Base-by-base conservation (phyloP, 92 coral and sea anemone genomes). In the Isaurus tuberculatus region DNA sequence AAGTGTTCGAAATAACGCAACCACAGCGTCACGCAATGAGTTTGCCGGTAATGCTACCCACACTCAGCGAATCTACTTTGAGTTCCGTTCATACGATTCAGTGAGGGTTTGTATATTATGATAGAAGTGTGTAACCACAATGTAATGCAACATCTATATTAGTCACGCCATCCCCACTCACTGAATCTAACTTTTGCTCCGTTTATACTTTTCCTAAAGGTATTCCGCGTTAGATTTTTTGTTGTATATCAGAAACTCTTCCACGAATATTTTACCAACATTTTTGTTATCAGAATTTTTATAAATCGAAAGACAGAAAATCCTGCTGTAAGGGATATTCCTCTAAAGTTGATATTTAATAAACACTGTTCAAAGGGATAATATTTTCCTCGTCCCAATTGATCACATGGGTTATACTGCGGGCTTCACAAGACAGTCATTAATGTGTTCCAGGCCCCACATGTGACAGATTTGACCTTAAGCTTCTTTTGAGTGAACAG, bases 281-380 rank as follows among this genome's bases (percentile, higher is more conserved):
- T 46, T 46, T 11, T 8, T 11, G 16, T 15, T 46, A 0, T 46
- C 53, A 9, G 16, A 3, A 11, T 15, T 46, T 46, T 46, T 19
- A 46, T 46, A 5, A 46, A 46, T 6, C 46, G 46, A 40, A 40
- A 5, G 5, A 11, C 11, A n/a, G 46, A 5, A 11, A 40, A 40
- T 40, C 46, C 46, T 40, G 46, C 8, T 11, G 11, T 40, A 40
- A 40, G 11, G 11, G 60, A 70, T 26, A 28, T 42, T 15, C 0
- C 75, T 44, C 42, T 42, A n/a, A 31, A 17, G n/a, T n/a, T 48
- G 33, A 8, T 46, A 20, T 15, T 55, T 57, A 81, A 73, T 40
- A 40, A 0, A 42, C 46, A 28, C 87, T 7, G 5, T 79, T 87
- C 25, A 90, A 97, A 34, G 84, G 60, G n/a, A 29, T 51, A 65